phyloP scores from a whole-genome alignment of 2,888 invertebrate genomes.

The Pyrochroa serraticornis region DNA sequence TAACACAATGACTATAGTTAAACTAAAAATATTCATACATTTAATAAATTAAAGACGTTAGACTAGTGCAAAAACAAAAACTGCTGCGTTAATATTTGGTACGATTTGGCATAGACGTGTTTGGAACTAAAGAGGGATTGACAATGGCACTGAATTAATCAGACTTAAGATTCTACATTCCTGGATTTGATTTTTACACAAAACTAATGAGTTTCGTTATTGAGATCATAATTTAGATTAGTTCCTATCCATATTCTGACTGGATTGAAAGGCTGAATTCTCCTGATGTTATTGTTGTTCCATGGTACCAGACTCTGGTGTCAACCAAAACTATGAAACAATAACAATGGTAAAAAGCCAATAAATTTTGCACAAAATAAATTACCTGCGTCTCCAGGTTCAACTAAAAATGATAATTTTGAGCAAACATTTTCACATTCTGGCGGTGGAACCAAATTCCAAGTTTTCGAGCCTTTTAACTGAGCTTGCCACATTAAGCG shows the following conservation, averaged over 20 bases:
- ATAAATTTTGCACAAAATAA: conserved; percentile 42
- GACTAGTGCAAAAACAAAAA: no score
- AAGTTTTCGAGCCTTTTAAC: conserved; percentile 82
- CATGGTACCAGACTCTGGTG: conserved; percentile 91
- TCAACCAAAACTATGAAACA: conserved; percentile 76
- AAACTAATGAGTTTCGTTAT: no score
- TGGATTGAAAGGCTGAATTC: conserved; percentile 87
- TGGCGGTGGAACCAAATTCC: conserved; percentile 83
- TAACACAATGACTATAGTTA: no score
- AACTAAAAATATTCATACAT: no score
- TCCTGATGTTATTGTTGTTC: conserved; percentile 79
- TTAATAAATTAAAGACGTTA: no score
- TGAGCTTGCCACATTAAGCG: conserved; percentile 95
- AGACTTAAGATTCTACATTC: no score
- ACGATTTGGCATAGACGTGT: no score
- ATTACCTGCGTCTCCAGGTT: conserved; percentile 85
- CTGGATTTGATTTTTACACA: no score
- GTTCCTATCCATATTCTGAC: conserved; percentile 82
- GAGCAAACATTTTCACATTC: conserved; percentile 83
- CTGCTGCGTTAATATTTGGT: no score
- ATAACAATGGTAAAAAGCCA: background rate
- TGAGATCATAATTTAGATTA: no score
- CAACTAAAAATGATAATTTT: conserved; percentile 76
- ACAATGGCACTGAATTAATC: no score
- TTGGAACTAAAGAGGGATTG: no score